phyloP scores from a whole-genome alignment of 2,888 invertebrate genomes.

The Heliconius ismenius region DNA sequence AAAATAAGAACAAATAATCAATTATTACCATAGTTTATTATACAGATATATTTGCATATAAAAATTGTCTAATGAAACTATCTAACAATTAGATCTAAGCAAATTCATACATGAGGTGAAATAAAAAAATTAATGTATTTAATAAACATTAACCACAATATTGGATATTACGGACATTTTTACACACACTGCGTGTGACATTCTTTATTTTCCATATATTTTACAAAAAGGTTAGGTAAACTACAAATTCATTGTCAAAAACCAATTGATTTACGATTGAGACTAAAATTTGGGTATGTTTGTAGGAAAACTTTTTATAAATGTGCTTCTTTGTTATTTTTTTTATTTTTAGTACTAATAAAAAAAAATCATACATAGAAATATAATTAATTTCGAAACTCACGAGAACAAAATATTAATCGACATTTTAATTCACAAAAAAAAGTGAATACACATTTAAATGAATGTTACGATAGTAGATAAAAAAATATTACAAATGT shows the following conservation, averaged over 20 bases:
- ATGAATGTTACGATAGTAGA: background rate
- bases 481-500: slow-evolving; percentile 6
- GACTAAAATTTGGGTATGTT: background rate
- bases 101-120: slow-evolving; percentile 56
- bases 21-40: slow-evolving; percentile 59
- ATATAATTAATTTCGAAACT: background rate
- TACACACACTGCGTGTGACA: background rate
- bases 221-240: background rate
- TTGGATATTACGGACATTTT: slow-evolving; percentile 19
- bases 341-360: background rate
- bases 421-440: background rate
- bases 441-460: background rate
- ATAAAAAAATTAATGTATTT: slow-evolving; percentile 48
- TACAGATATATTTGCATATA: slow-evolving; percentile 72
- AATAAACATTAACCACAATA: slow-evolving; percentile 32
- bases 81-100: slow-evolving; percentile 67
- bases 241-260: slow-evolving; percentile 5
- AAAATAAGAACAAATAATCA: slow-evolving; percentile 13
- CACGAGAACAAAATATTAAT: background rate
- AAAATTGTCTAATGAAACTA: slow-evolving; percentile 73
- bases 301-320: background rate
- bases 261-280: background rate
- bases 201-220: slow-evolving; percentile 1
- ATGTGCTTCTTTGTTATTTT: no score
- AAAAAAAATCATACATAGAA: background rate